Evolutionary conservation across 2,113 vertebrate species (phyloP), one percentile per base, ranked within the genome.

Genomic region (Mustela lutreola): DNA sequence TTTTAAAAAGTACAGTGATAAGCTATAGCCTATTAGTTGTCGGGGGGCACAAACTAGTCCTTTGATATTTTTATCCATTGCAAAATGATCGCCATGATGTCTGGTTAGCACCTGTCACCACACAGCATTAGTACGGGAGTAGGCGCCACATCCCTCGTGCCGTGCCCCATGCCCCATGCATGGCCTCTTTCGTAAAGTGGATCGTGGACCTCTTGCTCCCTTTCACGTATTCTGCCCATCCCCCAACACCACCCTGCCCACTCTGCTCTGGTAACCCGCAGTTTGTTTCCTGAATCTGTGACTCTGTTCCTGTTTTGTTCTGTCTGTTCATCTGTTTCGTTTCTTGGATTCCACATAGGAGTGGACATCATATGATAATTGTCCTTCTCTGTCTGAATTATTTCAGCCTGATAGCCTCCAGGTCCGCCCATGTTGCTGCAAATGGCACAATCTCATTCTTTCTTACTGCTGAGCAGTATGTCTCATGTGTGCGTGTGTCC

Each of bases 41-140:
- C 7, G 7, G 7, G 39, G 11, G 39, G 24, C 19, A 15, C 73
- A 28, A 26, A 42, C 42, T 15, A 26, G 73, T 0, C 12, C 6
- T 45, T 28, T 76, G 26, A 45, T 28, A 28, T 76, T 48, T 48
- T 28, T 28, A 76, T 76, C 14, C 26, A 31, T 18, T 76, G 45
- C 5, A 12, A 15, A 76, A 16, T 9, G 42, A 48, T 48, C 42
- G 42, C 26, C 14, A 3, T 16, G 75, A 31, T 18, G 26, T 76
- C 24, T 26, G 16, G 42, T 7, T 48, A 48, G 12, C 42, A 4
- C 14, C 75, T 76, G 42, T 18, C 42, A 18, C 14, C 26, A 7
- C 28, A 48, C 7, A 31, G 39, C 6, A 1, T 31, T 42, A 48
- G 31, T 8, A 16, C 0, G 0, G 4, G 26, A 18, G 14, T 9